Base-by-base conservation (phyloP, 2,888 invertebrate species). In the Aleiodes testaceus region DNA sequence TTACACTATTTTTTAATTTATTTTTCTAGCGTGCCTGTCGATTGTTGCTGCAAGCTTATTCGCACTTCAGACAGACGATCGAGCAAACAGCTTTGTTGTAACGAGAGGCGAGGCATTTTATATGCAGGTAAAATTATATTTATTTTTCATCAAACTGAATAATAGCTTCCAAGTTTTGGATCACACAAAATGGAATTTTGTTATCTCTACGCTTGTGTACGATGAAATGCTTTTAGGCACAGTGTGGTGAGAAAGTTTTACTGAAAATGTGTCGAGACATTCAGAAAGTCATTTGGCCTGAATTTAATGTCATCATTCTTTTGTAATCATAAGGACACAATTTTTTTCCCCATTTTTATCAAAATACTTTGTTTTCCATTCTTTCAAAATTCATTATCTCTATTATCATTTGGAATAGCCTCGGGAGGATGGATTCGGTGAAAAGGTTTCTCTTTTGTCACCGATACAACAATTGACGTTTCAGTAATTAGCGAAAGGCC, bases 101-200 rank as follows among this genome's bases (percentile, higher is more conserved):
- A 92, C 91, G 66, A 91, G 95, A 80, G 95, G 95, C 76, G 93
- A 94, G 84, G 95, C 94, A 71, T 96, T 96, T 88, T 96, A 96
- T 88, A 91, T 96, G 87, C 95, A 95, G 92, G 96, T 95, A 88
- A 80, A 1, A 26, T 44, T 12, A 63, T 53, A 30, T 52, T 69
- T n/a, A 9, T 47, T 18, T 26, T 7, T 55, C 42, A 65, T 16
- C n/a, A 61, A 12, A 9, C 30, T 11, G 6, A 66, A 44, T 50
- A 36, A 36, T n/a, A 36, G 11, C 0, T 36, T 36, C 2, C 2
- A 36, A 36, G 2, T 36, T 36, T 1, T 36, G 36, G 6, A 36
- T 36, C 7, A 20, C 9, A 22, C 12, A 9, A n/a, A 52, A 52
- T 52, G 52, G 20, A 52, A 52, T 52, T 20, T 18, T 4, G 12